Evolutionary conservation across 2,113 vertebrate species (phyloP).

Genomic region (Pomatorhinus ruficollis): DNA sequence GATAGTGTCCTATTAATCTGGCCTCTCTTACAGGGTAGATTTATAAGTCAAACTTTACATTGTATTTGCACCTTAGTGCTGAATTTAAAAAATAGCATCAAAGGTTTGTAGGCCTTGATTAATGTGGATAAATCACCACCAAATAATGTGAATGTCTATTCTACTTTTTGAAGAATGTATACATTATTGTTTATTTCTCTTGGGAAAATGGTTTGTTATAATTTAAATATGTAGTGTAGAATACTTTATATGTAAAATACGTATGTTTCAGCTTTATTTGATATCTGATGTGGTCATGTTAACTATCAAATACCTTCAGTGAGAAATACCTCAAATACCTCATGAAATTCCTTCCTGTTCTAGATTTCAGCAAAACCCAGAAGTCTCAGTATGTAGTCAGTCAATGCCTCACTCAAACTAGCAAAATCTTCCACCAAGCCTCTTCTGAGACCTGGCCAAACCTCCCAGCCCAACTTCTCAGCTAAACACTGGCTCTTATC

Average conservation of each 20-base stretch:
- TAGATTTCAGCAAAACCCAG: background rate
- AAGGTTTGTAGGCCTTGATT: background rate
- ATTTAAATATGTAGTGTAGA: background rate
- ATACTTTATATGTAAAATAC: background rate
- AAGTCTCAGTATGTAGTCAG: background rate
- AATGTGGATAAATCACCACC: background rate
- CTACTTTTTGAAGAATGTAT: background rate
- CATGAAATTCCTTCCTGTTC: background rate
- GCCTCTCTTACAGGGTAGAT: background rate
- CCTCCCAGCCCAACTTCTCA: background rate
- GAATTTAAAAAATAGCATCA: background rate
- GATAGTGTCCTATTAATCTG: background rate
- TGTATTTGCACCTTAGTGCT: background rate
- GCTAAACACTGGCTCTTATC: background rate
- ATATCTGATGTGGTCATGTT: background rate
- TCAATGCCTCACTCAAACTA: background rate
- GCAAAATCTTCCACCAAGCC: background rate
- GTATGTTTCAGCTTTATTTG: background rate
- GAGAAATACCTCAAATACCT: background rate
- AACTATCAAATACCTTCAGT: background rate
- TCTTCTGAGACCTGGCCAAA: background rate
- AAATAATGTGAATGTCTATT: background rate
- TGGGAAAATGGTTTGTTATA: background rate
- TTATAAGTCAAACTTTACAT: background rate
- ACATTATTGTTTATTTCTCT: background rate